Evolutionary conservation across 2,888 invertebrate species (phyloP).

Genomic region (Toxonevra muliebris): DNA sequence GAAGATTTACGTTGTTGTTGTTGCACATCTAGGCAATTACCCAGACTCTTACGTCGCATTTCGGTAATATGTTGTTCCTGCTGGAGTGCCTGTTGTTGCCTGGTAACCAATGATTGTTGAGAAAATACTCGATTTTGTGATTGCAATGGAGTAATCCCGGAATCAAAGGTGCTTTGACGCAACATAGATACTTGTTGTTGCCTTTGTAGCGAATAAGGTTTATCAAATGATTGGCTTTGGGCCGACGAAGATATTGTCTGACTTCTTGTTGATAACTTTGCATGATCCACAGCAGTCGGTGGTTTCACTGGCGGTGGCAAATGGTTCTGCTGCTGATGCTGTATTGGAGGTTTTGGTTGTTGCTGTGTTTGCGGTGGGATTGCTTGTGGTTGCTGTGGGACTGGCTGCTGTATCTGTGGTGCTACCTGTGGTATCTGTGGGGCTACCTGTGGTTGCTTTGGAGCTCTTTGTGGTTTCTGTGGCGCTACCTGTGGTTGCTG

Average conservation of each 20-base stretch:
- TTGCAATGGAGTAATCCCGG: conserved; percentile 31
- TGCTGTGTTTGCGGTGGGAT: conserved; percentile 8
- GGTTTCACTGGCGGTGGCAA: conserved; percentile 5
- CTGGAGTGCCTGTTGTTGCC: conserved; percentile 38
- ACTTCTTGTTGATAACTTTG: conserved; percentile 18
- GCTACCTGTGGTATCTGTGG: conserved; percentile 1
- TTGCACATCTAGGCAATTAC: conserved; percentile 50
- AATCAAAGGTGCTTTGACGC: conserved; percentile 24
- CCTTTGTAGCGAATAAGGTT: conserved; percentile 2
- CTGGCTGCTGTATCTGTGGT: conserved; percentile 16
- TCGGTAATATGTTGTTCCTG: conserved; percentile 44
- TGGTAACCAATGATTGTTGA: conserved; percentile 43
- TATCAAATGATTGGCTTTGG: conserved; percentile 21
- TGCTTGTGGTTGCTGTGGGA: conserved; percentile 6
- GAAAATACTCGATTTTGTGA: conserved; percentile 37
- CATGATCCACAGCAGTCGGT: not conserved
- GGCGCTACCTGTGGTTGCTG: not conserved
- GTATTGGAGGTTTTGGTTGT: conserved; percentile 13
- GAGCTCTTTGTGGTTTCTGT: conserved; percentile 5
- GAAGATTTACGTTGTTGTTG: conserved; percentile 32
- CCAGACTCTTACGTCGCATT: conserved; percentile 58
- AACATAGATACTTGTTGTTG: conserved; percentile 18
- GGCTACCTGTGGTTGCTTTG: conserved; percentile 17
- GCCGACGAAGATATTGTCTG: conserved; percentile 16
- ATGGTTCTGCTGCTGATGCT: too few relatives aligned